Conservation (phyloP, 2,888 invertebrate genomes). For the Zootermopsis nevadensis region DNA sequence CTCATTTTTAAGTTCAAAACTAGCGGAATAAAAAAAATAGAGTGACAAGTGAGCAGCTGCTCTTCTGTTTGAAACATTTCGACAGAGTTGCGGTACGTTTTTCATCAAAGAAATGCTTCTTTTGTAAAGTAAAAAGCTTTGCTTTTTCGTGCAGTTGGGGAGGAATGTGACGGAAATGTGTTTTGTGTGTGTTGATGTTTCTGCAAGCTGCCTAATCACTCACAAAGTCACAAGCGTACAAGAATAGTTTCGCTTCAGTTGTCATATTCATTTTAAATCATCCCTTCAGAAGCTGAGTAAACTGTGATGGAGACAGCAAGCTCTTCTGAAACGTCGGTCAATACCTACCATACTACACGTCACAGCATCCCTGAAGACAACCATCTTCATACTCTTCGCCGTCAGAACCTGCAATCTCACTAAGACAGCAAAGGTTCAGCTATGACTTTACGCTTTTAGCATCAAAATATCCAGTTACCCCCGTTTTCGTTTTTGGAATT, state of each 20-base stretch:
- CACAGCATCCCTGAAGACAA: too few species aligned
- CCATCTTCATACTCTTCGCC: too few species aligned
- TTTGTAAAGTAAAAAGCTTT: background rate
- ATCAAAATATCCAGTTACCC: too few species aligned
- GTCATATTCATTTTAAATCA: background rate
- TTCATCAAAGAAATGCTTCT: constrained; percentile 19
- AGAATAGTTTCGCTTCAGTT: background rate
- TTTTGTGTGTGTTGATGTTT: background rate
- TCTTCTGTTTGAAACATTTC: constrained; percentile 25
- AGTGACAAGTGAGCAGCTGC: constrained; percentile 27
- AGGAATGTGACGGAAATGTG: background rate
- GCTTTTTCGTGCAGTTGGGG: constrained; percentile 11
- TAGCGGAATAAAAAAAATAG: background rate
- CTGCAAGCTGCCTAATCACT: constrained; percentile 10
- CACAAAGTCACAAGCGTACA: background rate
- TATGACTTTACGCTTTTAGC: too few species aligned
- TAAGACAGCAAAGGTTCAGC: too few species aligned
- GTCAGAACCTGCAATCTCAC: too few species aligned
- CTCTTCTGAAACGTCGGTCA: too few species aligned
- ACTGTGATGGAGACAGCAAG: too few species aligned
- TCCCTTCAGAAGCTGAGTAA: too few species aligned
- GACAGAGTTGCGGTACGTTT: constrained; percentile 26
- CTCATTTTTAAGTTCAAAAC: constrained; percentile 30
- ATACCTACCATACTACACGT: too few species aligned
- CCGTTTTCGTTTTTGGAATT: too few species aligned